These are phyloP conservation scores for Drosophila pseudotakahashii DNA, from an alignment of 2,888 invertebrate species.

Conservation along the genomic window DNA sequence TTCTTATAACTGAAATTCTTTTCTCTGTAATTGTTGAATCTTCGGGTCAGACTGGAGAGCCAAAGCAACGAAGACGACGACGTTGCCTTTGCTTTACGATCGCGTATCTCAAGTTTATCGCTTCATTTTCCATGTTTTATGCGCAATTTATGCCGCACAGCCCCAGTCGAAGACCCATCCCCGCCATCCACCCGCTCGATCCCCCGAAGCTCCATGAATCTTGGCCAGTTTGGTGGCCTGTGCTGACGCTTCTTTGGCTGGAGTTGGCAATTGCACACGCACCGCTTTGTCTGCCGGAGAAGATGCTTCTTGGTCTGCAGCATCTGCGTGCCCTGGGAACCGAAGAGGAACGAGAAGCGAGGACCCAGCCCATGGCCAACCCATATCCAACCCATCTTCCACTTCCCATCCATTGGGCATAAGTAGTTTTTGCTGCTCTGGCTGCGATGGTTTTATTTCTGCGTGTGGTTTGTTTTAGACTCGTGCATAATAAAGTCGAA, in stretches of 20 bases:
- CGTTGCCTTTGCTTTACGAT: slow-evolving; percentile 78
- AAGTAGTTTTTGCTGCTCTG: slow-evolving; percentile 66
- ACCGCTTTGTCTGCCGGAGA: slow-evolving; percentile 75
- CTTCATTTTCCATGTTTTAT: slow-evolving; percentile 82
- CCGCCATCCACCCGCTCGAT: slow-evolving; percentile 15
- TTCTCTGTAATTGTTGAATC: slow-evolving; percentile 35
- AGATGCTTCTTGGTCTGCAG: slow-evolving; percentile 35
- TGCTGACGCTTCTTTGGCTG: slow-evolving; percentile 72
- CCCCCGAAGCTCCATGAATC: slow-evolving; percentile 12
- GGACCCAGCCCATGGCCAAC: slow-evolving; percentile 1
- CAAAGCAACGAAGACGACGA: slow-evolving; percentile 55
- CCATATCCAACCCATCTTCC: slow-evolving; percentile 22
- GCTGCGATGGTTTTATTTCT: slow-evolving; percentile 47
- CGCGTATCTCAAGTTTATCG: slow-evolving; percentile 82
- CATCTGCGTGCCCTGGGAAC: slow-evolving; percentile 30
- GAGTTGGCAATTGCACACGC: slow-evolving; percentile 66
- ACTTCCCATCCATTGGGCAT: slow-evolving; percentile 49
- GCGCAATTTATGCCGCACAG: slow-evolving; percentile 77
- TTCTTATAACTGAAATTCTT: neutral
- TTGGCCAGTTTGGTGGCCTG: slow-evolving; percentile 31
- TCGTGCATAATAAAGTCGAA: slow-evolving; percentile 75
- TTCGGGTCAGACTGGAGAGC: slow-evolving; percentile 39
- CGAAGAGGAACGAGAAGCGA: slow-evolving; percentile 1
- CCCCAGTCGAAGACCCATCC: slow-evolving; percentile 29
- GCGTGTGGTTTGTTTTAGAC: slow-evolving; percentile 65